Evolutionary conservation across 2,797 vertebrate genomes (phyloP), one percentile per base, ranked within the genome.

Genomic region (Intellagama lesueurii): DNA sequence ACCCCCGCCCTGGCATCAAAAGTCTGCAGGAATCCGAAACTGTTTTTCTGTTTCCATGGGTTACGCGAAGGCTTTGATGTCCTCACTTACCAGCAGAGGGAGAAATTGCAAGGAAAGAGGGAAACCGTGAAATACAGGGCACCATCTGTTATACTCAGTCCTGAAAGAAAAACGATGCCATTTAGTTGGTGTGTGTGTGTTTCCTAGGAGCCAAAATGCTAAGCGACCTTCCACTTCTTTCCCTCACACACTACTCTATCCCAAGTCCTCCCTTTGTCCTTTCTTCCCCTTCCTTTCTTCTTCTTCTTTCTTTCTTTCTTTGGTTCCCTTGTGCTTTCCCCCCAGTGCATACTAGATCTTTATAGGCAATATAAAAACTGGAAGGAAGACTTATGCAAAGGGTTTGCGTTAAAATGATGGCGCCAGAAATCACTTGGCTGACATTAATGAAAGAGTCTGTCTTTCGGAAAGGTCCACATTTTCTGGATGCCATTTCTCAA

Each of bases 51-150:
- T 88, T 92, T 92, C 93, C 87, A 68, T 70, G 80, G 87, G 0
- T 90, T 66, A 87, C 85, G 70, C 94, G 30, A 87, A 79, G 91
- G 47, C 89, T 94, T 90, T 1, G 0, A 87, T 94, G 90, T 94
- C 93, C 88, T 87, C 3, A 16, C 77, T 94, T 90, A 85, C 96
- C 96, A 97, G 96, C 92, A 97, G 96, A 96, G 97, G 96, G 96
- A 97, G 97, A 94, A 96, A 95, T 96, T 0, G 66, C 64, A 16
- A 56, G 12, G 93, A 69, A 30, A 77, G 95, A 96, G 94, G 86
- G 87, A 1, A 90, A 87, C 70, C 88, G 52, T 76, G 78, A 30
- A 94, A 94, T 76, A 85, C 60, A 85, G 35, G 69, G 73, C 79
- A 91, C 49, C 85, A 89, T 90, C 89, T 86, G 85, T 93, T 92